Evolutionary conservation across 1,140 invertebrate genomes (phyloP).

Genomic region (Trypoxylus dichotomus): DNA sequence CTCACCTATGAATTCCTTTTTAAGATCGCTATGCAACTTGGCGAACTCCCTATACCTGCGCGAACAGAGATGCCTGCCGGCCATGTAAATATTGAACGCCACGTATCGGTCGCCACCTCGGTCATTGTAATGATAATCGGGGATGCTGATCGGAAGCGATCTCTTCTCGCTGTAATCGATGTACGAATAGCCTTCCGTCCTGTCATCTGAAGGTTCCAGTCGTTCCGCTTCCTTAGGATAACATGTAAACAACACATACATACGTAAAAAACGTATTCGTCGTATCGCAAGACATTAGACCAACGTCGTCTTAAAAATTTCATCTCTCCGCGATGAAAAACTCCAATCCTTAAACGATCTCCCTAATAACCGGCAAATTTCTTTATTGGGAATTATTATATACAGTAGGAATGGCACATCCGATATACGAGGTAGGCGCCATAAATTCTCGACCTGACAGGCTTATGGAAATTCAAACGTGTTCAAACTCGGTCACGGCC

Average conservation of each 20-base stretch:
- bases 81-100: conserved; percentile 99
- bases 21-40: conserved; percentile 84
- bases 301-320: too few species aligned
- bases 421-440: too few species aligned
- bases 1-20: conserved; percentile 89
- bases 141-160: conserved; percentile 96
- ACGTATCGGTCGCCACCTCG: conserved; percentile 88
- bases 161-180: conserved; percentile 98
- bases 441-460: too few species aligned
- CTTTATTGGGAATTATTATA: too few species aligned
- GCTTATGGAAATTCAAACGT: too few species aligned
- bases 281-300: background rate
- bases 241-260: background rate
- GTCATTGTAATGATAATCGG: conserved; percentile 87
- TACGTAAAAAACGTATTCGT: background rate
- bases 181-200: conserved; percentile 79
- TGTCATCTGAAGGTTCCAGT: conserved; percentile 84
- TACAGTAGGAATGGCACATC: too few species aligned
- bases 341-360: too few species aligned
- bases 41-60: conserved; percentile 95
- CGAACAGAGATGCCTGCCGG: conserved; percentile 94
- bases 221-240: conserved; percentile 74
- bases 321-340: too few species aligned
- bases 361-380: too few species aligned
- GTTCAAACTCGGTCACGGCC: too few species aligned